Conservation (phyloP, 1,140 invertebrate genomes). For the Drosophila parabipectinata region DNA sequence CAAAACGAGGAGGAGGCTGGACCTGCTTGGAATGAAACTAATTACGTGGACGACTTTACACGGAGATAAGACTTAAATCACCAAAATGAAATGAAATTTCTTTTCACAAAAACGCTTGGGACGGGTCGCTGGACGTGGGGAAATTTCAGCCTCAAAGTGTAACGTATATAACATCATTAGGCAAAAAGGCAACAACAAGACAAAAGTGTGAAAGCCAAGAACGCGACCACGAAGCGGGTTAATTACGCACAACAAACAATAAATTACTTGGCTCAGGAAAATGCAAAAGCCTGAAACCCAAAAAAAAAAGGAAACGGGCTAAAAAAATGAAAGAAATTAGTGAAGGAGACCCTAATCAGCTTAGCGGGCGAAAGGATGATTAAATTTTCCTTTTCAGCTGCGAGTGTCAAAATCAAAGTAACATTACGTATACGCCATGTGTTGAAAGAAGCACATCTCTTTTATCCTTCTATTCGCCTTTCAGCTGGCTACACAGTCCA, state of each 20-base stretch:
- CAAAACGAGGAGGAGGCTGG: constrained; percentile 11
- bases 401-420: constrained; percentile 56
- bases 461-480: constrained; percentile 5
- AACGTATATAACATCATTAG: constrained; percentile 70
- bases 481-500: not conserved
- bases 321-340: constrained; percentile 34
- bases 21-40: constrained; percentile 60
- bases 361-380: constrained; percentile 63
- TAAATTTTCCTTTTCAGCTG: constrained; percentile 59
- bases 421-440: constrained; percentile 76
- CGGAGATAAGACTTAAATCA: constrained; percentile 77
- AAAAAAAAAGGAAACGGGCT: not conserved
- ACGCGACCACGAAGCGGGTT: constrained; percentile 64
- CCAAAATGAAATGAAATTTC: constrained; percentile 63
- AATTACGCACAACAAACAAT: constrained; percentile 79
- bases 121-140: not conserved
- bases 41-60: constrained; percentile 74
- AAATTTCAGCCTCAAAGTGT: constrained; percentile 14
- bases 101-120: not conserved
- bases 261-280: constrained; percentile 68
- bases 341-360: constrained; percentile 67
- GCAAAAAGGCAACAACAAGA: constrained; percentile 23
- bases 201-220: constrained; percentile 64
- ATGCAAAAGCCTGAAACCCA: constrained; percentile 17
- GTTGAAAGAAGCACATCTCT: constrained; percentile 19